Percentiles rank a stretch among this genome's conserved stretches.
Evolutionary conservation across 2,888 invertebrate genomes (phyloP).

Genomic region (Axea sp.): DNA sequence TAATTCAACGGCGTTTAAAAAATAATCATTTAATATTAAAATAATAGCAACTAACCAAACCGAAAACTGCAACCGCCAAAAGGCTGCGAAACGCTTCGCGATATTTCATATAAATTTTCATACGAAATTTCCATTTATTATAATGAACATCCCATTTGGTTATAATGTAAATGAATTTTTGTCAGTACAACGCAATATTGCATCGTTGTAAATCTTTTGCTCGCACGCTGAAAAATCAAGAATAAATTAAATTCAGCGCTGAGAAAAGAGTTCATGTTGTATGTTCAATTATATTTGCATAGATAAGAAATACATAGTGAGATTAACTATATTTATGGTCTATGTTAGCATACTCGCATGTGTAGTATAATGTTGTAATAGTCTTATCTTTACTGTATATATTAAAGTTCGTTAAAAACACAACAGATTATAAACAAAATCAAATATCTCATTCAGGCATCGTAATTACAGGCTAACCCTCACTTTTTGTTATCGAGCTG

Average conservation of each 20-base stretch:
- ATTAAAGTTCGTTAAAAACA: constrained; percentile 61
- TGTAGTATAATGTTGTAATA: constrained; percentile 63
- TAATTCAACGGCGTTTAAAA: no score
- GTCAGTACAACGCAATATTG: constrained; percentile 52
- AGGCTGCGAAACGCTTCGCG: constrained; percentile 21
- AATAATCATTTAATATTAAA: no score
- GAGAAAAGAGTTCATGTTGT: constrained; percentile 64
- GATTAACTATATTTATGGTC: constrained; percentile 65
- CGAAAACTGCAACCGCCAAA: no score
- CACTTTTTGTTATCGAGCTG: constrained; percentile 45
- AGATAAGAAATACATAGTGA: constrained; percentile 65
- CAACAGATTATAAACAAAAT: constrained; percentile 62
- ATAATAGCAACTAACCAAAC: no score
- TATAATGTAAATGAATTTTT: constrained; percentile 60
- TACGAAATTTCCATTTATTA: constrained; percentile 49
- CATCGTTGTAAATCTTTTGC: constrained; percentile 57
- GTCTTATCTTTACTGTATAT: constrained; percentile 61
- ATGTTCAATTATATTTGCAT: constrained; percentile 65
- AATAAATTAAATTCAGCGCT: constrained; percentile 61
- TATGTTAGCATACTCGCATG: constrained; percentile 63
- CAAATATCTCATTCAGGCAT: constrained; percentile 50
- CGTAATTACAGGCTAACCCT: constrained; percentile 51
- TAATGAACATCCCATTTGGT: constrained; percentile 48
- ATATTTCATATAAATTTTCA: constrained; percentile 46
- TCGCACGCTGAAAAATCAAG: constrained; percentile 58